Percentiles rank a stretch among this genome's conserved stretches.
Evolutionary conservation across 2,888 invertebrate genomes (phyloP).

Genomic region (Hesperia comma): DNA sequence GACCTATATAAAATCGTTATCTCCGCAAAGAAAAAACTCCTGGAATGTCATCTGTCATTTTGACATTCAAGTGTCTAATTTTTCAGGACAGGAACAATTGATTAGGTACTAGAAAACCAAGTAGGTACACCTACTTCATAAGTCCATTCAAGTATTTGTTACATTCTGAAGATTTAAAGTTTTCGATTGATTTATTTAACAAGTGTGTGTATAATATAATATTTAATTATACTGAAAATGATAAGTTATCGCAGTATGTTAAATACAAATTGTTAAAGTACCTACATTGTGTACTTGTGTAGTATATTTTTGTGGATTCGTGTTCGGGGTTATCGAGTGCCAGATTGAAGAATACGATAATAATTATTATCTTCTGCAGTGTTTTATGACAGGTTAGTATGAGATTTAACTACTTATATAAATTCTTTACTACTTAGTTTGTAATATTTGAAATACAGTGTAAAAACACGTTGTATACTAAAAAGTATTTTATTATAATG

Average conservation of each 20-base stretch:
- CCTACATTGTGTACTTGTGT: constrained; percentile 1
- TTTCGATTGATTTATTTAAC: not conserved
- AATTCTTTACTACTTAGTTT: no score
- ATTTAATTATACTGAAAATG: not conserved
- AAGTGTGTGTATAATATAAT: not conserved
- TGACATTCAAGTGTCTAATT: constrained; percentile 1
- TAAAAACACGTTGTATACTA: no score
- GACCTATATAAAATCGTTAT: no score
- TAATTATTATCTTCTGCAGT: constrained; percentile 44
- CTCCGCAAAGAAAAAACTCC: no score
- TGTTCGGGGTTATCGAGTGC: constrained; percentile 24
- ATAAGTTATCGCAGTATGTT: not conserved
- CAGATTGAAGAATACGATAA: constrained; percentile 24
- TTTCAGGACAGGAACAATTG: not conserved
- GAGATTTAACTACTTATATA: not conserved
- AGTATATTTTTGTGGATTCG: constrained; percentile 21
- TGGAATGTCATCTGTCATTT: not conserved
- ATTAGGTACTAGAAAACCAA: no score
- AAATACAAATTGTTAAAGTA: not conserved
- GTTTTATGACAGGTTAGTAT: constrained; percentile 65
- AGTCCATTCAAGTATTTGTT: no score
- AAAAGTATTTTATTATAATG: no score
- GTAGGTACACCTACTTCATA: not conserved
- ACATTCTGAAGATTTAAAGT: not conserved
- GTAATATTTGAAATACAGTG: constrained; percentile 10